These are phyloP conservation scores for Dipodomys merriami DNA, from an alignment of 2,113 vertebrate genomes.

Conservation along the genomic window DNA sequence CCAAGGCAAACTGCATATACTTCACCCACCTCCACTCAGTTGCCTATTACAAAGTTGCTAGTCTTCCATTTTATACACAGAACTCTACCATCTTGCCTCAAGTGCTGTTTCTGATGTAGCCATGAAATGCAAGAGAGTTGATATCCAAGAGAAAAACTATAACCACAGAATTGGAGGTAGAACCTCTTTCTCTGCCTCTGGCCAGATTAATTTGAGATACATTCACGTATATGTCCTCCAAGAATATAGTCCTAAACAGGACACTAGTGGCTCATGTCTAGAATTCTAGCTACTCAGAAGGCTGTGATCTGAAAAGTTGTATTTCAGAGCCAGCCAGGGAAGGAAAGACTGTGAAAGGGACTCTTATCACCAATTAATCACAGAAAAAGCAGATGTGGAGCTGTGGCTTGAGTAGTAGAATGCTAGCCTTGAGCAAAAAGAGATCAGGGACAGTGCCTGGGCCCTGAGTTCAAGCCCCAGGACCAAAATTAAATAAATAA, in stretches of 20 bases:
- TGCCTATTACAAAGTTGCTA: background rate
- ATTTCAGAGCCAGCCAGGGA: too few species aligned
- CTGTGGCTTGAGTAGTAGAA: too few species aligned
- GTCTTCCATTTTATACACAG: background rate
- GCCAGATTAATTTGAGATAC: background rate
- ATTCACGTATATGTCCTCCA: background rate
- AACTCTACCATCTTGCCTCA: background rate
- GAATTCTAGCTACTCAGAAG: too few species aligned
- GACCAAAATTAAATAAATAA: too few species aligned
- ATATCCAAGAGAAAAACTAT: background rate
- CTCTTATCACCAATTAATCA: too few species aligned
- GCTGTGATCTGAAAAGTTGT: too few species aligned
- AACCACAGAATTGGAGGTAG: background rate
- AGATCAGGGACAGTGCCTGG: too few species aligned
- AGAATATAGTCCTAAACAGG: background rate
- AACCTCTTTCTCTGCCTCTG: background rate
- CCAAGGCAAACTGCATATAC: background rate
- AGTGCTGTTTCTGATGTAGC: background rate
- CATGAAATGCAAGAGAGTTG: background rate
- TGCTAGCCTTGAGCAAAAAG: too few species aligned
- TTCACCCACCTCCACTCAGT: background rate
- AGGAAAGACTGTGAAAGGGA: too few species aligned
- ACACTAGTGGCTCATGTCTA: too few species aligned
- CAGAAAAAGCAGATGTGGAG: too few species aligned
- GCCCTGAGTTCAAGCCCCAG: too few species aligned